Percentiles rank a stretch among this genome's conserved stretches.
Conservation (phyloP, 1,140 invertebrate species). For the Trachymyrmex septentrionalis region DNA sequence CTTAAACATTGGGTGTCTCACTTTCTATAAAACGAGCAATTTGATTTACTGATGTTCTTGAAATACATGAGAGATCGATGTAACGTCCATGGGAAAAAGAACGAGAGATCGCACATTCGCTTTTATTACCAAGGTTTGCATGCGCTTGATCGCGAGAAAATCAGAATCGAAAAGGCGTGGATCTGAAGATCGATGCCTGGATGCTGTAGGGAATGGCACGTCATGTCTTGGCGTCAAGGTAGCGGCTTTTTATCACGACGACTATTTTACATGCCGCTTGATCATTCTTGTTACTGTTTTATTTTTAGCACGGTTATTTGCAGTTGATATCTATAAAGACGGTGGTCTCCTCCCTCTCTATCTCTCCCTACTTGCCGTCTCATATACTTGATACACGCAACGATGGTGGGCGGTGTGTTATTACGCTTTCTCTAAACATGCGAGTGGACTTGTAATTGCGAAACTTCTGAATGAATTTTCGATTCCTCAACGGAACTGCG, state of each 20-base stretch:
- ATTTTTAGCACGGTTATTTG: conserved; percentile 53
- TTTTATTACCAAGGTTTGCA: neutral
- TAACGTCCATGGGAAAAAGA: conserved; percentile 6
- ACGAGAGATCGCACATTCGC: neutral
- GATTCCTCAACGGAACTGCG: conserved; percentile 70
- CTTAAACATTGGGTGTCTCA: conserved; percentile 13
- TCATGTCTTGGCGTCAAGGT: neutral
- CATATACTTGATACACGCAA: conserved; percentile 5
- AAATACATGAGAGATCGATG: conserved; percentile 19
- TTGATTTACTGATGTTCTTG: conserved; percentile 22
- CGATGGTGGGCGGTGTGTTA: conserved; percentile 65
- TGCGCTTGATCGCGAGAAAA: neutral
- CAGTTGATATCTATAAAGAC: conserved; percentile 42
- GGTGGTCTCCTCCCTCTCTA: neutral
- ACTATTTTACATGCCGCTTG: neutral
- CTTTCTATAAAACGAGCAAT: conserved; percentile 56
- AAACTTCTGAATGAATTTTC: conserved; percentile 76
- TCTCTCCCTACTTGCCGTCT: neutral
- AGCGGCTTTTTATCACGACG: neutral
- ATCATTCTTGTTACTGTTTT: conserved; percentile 34
- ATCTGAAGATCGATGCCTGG: conserved; percentile 13
- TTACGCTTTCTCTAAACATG: conserved; percentile 73
- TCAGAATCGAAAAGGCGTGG: conserved; percentile 5
- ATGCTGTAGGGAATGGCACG: neutral
- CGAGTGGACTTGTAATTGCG: conserved; percentile 70